Conservation (phyloP, 2,797 vertebrate species). For the Pipistrellus pygmaeus region DNA sequence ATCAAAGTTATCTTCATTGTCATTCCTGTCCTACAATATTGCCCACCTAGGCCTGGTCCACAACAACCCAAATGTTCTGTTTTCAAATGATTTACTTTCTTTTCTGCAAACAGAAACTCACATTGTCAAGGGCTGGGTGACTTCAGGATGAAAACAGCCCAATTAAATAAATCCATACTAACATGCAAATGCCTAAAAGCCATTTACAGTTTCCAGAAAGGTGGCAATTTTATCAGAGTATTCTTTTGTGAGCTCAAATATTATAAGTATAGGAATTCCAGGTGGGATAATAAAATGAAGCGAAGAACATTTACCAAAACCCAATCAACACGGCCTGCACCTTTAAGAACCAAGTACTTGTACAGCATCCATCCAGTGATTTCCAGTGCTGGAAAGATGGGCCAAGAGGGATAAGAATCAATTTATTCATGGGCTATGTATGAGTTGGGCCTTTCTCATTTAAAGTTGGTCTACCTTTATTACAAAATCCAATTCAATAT, state of each 20-base stretch:
- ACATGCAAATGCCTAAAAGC: background rate
- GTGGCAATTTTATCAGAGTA: background rate
- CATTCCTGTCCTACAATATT: background rate
- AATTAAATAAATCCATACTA: background rate
- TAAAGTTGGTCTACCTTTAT: background rate
- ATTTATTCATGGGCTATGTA: background rate
- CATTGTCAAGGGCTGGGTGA: background rate
- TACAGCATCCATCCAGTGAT: background rate
- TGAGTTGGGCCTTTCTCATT: background rate
- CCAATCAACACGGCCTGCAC: background rate
- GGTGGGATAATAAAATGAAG: background rate
- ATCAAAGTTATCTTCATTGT: background rate
- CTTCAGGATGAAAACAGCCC: background rate
- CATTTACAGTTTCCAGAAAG: background rate
- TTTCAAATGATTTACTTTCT: constrained; percentile 45
- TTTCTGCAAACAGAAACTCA: background rate
- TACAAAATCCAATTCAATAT: constrained; percentile 49
- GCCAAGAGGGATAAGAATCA: background rate
- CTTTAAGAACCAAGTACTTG: background rate
- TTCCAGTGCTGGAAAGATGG: background rate
- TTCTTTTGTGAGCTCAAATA: background rate
- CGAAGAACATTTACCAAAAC: background rate
- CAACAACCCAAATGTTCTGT: background rate
- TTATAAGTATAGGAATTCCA: constrained; percentile 55
- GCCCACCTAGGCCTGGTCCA: background rate